Conservation (phyloP, 1,140 invertebrate species). For the Patella vulgata region DNA sequence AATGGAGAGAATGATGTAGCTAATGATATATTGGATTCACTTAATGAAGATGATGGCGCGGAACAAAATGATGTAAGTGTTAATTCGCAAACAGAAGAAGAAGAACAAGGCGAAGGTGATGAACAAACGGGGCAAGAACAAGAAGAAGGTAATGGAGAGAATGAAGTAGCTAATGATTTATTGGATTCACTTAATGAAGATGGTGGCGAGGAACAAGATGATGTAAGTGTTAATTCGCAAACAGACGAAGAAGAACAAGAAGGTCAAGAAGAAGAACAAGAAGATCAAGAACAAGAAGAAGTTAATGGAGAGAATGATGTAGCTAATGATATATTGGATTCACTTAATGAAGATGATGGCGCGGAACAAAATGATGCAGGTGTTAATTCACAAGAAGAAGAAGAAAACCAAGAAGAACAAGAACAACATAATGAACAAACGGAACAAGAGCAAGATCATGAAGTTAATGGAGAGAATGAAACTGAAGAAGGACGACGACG, state of each 20-base stretch:
- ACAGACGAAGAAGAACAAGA: slow-evolving; percentile 2
- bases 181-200: background rate
- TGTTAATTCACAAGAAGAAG: background rate
- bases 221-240: background rate
- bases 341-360: no score
- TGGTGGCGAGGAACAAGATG: background rate
- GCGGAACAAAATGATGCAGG: no score
- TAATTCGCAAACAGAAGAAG: background rate
- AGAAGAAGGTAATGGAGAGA: background rate
- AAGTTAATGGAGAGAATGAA: background rate
- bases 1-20: background rate
- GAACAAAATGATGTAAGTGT: background rate
- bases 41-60: background rate
- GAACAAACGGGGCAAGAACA: background rate
- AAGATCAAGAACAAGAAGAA: background rate
- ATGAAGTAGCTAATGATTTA: background rate
- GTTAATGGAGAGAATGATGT: background rate
- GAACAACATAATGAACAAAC: background rate
- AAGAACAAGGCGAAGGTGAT: background rate
- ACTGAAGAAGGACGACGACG: background rate
- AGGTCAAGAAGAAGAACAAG: slow-evolving; percentile 8
- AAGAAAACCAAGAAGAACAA: background rate
- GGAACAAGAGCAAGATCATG: background rate
- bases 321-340: no score
- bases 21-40: background rate